Conservation (phyloP, 2,888 invertebrate genomes). For the Augochlorella aurata region DNA sequence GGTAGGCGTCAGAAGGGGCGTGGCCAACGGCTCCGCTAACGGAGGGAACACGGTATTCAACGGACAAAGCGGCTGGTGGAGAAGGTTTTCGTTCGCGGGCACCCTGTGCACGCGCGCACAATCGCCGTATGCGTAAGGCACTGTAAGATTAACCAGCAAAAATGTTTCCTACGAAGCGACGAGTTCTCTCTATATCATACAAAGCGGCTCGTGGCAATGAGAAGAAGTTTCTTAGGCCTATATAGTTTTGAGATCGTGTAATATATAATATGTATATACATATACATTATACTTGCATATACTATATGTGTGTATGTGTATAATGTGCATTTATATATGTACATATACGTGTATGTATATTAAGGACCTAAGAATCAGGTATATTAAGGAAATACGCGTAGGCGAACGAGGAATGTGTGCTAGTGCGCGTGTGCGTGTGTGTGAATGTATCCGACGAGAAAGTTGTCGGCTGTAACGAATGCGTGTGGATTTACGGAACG, state of each 20-base stretch:
- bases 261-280: conserved; percentile 17
- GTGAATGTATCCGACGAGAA: neutral
- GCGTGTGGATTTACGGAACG: neutral
- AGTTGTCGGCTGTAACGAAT: neutral
- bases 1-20: neutral
- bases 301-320: neutral
- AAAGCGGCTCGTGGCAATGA: conserved; percentile 66
- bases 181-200: conserved; percentile 68
- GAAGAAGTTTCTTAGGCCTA: conserved; percentile 67
- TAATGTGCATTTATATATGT: neutral
- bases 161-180: conserved; percentile 67
- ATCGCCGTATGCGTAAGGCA: conserved; percentile 28
- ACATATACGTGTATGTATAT: conserved; percentile 23
- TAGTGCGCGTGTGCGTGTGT: neutral
- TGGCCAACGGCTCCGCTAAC: neutral
- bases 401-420: neutral
- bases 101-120: neutral
- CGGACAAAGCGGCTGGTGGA: neutral
- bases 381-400: conserved; percentile 32
- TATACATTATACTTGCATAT: no score
- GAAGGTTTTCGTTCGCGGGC: neutral
- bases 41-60: neutral
- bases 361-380: conserved; percentile 32
- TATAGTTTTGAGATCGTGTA: conserved; percentile 59
- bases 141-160: conserved; percentile 65